These are phyloP conservation scores for Parthenolecanium corni DNA, from an alignment of 2,888 invertebrate genomes.

Conservation along the genomic window DNA sequence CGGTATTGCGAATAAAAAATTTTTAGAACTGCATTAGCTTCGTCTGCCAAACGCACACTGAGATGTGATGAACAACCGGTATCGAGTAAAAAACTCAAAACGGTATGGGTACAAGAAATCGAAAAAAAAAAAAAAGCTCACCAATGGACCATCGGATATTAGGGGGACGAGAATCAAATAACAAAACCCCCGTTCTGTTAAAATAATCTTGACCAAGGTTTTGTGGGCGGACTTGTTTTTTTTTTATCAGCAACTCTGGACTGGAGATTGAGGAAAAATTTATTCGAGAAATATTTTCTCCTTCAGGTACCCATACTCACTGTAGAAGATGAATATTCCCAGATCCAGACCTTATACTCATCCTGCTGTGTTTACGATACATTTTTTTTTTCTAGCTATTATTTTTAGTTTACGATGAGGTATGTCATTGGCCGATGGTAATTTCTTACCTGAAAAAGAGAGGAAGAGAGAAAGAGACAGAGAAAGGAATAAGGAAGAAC, in stretches of 20 bases:
- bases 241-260: conserved; percentile 1
- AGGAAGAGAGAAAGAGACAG: no score
- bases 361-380: conserved; percentile 11
- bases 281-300: background rate
- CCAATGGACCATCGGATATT: background rate
- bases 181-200: conserved; percentile 1
- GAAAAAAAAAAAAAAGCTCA: conserved; percentile 18
- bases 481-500: no score
- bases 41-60: no score
- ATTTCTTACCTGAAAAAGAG: no score
- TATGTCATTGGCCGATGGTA: no score
- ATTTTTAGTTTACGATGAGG: no score
- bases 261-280: conserved; percentile 9
- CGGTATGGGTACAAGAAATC: background rate
- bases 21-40: no score
- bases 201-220: conserved; percentile 14
- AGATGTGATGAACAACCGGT: no score
- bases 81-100: no score
- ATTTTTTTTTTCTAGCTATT: no score
- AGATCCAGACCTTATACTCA: background rate
- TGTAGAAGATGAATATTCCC: background rate
- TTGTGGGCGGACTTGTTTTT: conserved; percentile 24
- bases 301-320: background rate
- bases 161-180: conserved; percentile 16
- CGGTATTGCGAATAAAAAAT: no score